A percentile compares a stretch with the other conserved stretches of the same genome.
Evolutionary conservation across 2,797 vertebrate genomes (phyloP).

Genomic region (Centroberyx gerrardi): DNA sequence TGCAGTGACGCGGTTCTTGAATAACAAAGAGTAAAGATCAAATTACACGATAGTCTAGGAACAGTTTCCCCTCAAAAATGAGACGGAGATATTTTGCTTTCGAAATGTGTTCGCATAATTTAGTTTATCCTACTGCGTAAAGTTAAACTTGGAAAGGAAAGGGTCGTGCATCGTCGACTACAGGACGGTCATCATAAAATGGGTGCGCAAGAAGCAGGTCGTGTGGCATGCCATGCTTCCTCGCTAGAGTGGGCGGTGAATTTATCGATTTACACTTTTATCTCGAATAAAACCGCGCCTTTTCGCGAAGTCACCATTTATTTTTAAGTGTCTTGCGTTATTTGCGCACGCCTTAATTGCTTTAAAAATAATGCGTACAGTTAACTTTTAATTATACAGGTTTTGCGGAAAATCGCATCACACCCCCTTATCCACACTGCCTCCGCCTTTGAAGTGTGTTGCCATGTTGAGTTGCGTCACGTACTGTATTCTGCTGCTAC

Average conservation of each 20-base stretch:
- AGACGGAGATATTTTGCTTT: background rate
- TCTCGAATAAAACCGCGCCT: slow-evolving; percentile 63
- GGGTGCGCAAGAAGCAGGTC: slow-evolving; percentile 85
- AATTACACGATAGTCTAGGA: slow-evolving; percentile 59
- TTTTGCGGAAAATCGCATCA: slow-evolving; percentile 76
- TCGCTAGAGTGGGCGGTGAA: slow-evolving; percentile 83
- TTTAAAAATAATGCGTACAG: slow-evolving; percentile 33
- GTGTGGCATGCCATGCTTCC: slow-evolving; percentile 85
- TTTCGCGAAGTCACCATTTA: background rate
- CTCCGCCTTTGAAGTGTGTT: slow-evolving; percentile 85
- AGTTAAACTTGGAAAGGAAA: slow-evolving; percentile 28
- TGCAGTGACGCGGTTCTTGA: slow-evolving; percentile 70
- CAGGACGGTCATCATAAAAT: slow-evolving; percentile 79
- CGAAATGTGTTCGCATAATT: background rate
- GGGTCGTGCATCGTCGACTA: slow-evolving; percentile 62
- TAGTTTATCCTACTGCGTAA: background rate
- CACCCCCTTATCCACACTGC: slow-evolving; percentile 76
- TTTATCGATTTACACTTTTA: slow-evolving; percentile 75
- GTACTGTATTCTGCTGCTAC: slow-evolving; percentile 77
- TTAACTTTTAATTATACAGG: slow-evolving; percentile 47
- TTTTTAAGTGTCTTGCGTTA: accelerated
- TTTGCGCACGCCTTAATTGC: accelerated
- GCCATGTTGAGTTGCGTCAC: slow-evolving; percentile 89
- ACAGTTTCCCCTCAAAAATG: background rate
- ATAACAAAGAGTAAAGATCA: slow-evolving; percentile 83